Evolutionary conservation across 1,140 invertebrate species (phyloP).

Genomic region (Neelides sp.): DNA sequence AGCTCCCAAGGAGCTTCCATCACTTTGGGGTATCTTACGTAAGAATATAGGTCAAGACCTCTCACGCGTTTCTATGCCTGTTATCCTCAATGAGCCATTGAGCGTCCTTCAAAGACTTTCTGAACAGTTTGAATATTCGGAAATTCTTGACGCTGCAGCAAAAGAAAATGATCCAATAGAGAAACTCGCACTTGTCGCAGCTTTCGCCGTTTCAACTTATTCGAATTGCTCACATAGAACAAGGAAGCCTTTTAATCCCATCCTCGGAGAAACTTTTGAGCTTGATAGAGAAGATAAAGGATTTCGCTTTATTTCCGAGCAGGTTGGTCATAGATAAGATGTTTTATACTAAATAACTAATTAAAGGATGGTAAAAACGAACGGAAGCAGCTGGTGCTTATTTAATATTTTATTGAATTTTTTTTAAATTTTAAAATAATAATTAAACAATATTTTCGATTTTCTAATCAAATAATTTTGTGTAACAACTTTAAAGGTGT

Average conservation of each 20-base stretch:
- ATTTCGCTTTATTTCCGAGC: slow-evolving; percentile 59
- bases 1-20: slow-evolving; percentile 58
- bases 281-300: slow-evolving; percentile 51
- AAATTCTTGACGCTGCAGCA: slow-evolving; percentile 49
- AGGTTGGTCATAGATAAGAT: slow-evolving; percentile 40
- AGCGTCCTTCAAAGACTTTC: slow-evolving; percentile 68
- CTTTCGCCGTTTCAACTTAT: slow-evolving; percentile 73
- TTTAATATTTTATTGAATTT: slow-evolving; percentile 5
- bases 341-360: too few relatives aligned
- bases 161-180: slow-evolving; percentile 26
- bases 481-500: slow-evolving; percentile 60
- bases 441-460: not conserved
- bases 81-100: slow-evolving; percentile 72
- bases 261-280: slow-evolving; percentile 40
- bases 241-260: slow-evolving; percentile 77
- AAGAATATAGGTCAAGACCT: slow-evolving; percentile 79
- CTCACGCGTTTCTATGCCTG: slow-evolving; percentile 65
- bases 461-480: too few relatives aligned
- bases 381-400: not conserved
- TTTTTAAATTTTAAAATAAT: not conserved
- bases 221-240: slow-evolving; percentile 41
- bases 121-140: slow-evolving; percentile 73
- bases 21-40: slow-evolving; percentile 64
- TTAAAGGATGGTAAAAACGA: too few relatives aligned
- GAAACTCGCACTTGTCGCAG: slow-evolving; percentile 34